These are phyloP conservation scores for Candoia aspera DNA, from an alignment of 2,113 vertebrate genomes.

Conservation along the genomic window DNA sequence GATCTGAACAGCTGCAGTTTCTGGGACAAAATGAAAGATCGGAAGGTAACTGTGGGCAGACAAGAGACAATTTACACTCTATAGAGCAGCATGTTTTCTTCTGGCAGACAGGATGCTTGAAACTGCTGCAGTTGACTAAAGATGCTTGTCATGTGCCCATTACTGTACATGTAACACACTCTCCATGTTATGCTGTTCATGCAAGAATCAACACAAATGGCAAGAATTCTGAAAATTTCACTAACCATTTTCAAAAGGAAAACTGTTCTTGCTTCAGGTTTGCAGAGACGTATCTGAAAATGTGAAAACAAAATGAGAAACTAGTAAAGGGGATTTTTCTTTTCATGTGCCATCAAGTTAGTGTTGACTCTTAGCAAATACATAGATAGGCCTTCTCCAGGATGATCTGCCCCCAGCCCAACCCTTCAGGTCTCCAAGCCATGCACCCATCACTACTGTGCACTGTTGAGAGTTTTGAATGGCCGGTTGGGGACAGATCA, in stretches of 20 bases:
- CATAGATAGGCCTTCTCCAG: neutral
- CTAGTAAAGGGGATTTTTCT: neutral
- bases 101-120: neutral
- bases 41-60: neutral
- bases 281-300: neutral
- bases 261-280: neutral
- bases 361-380: neutral
- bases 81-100: neutral
- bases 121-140: neutral
- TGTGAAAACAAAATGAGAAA: neutral
- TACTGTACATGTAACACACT: neutral
- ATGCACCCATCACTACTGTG: neutral
- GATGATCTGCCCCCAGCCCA: neutral
- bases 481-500: neutral
- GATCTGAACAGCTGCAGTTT: neutral
- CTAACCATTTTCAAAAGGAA: neutral
- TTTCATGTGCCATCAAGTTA: neutral
- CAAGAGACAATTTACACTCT: neutral
- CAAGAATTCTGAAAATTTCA: neutral
- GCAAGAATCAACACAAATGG: neutral
- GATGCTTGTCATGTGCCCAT: neutral
- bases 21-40: neutral
- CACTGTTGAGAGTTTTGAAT: neutral
- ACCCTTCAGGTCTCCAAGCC: neutral
- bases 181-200: neutral